Conservation (phyloP, 2,888 invertebrate species). For the Pterostichus niger region DNA sequence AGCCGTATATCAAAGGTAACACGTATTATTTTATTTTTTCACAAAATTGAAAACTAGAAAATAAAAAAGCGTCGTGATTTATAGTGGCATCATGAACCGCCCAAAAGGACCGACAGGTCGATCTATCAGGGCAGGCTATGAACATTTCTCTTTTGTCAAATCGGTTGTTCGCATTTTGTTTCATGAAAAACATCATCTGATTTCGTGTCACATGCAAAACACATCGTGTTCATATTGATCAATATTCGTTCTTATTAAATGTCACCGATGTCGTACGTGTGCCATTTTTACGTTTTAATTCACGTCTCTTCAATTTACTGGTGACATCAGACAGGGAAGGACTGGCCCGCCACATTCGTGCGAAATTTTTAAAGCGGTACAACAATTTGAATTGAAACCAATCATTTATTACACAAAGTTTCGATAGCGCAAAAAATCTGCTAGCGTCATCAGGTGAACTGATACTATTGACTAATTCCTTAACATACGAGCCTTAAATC, state of each 20-base stretch:
- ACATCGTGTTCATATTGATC: constrained; percentile 13
- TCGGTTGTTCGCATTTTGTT: constrained; percentile 53
- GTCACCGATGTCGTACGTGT: constrained; percentile 11
- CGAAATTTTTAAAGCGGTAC: too few relatives aligned
- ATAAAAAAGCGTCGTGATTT: constrained; percentile 42
- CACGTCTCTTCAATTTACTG: neutral
- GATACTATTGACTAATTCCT: too few relatives aligned
- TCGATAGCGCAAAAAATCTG: too few relatives aligned
- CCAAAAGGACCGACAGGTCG: constrained; percentile 36
- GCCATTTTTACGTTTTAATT: constrained; percentile 30
- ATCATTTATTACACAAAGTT: too few relatives aligned
- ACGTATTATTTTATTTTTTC: constrained; percentile 29
- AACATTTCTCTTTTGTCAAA: constrained; percentile 56
- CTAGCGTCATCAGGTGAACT: too few relatives aligned
- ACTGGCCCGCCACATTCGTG: too few relatives aligned
- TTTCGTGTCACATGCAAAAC: constrained; percentile 42
- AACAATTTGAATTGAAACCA: too few relatives aligned
- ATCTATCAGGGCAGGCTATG: constrained; percentile 30
- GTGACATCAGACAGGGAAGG: neutral
- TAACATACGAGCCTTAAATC: too few relatives aligned
- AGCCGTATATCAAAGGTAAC: constrained; percentile 36
- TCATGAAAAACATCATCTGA: constrained; percentile 50
- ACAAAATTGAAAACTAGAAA: constrained; percentile 57
- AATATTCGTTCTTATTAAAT: constrained; percentile 47
- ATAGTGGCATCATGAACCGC: constrained; percentile 43